Evolutionary conservation across 2,888 invertebrate species (phyloP), one percentile per base, ranked within the genome.

Genomic region (Linnaemya tessellans): DNA sequence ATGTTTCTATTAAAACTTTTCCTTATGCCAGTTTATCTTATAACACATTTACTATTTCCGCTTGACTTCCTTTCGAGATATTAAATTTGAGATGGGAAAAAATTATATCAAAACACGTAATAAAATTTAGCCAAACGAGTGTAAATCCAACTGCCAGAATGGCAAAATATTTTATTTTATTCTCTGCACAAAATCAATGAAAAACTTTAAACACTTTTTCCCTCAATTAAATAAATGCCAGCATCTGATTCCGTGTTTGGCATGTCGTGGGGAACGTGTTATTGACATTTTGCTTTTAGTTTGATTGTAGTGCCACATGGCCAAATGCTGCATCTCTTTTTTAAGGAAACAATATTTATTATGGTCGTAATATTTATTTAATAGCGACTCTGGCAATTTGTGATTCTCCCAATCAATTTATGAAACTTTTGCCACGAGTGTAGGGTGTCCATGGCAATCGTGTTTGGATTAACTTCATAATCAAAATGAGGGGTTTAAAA

Each of bases 21-120:
- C 38, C 22, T 0, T 9, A n/a, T 25, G 4, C 46, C 18, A 9
- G 15, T 30, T 43, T 43, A 43, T 35, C 30, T 49, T 30, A 46
- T 7, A 35, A 65, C 8, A 43, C 56, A 65, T 75, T 54, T 46
- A 71, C 70, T 62, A 79, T 71, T 62, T 80, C 71, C 77, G 46
- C 56, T 67, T 67, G 77, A 77, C 30, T 67, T 56, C 56, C 35
- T 58, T 58, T 43, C 25, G 65, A 43, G 25, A 43, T 64, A 62
- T 64, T 64, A 10, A 60, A 73, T 73, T 60, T 60, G 9, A 22
- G 13, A 58, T 43, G 9, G 22, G 25, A 41, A 70, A 30, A 10
- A 20, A n/a, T 4, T 18, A 18, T 30, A 9, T 15, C n/a, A 56
- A n/a, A 51, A 25, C 30, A 54, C 13, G 41, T 22, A n/a, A 58